A percentile compares a stretch with the other conserved stretches of the same genome.
Conservation (phyloP, 1,140 invertebrate species). For the Bactericera cockerelli region DNA sequence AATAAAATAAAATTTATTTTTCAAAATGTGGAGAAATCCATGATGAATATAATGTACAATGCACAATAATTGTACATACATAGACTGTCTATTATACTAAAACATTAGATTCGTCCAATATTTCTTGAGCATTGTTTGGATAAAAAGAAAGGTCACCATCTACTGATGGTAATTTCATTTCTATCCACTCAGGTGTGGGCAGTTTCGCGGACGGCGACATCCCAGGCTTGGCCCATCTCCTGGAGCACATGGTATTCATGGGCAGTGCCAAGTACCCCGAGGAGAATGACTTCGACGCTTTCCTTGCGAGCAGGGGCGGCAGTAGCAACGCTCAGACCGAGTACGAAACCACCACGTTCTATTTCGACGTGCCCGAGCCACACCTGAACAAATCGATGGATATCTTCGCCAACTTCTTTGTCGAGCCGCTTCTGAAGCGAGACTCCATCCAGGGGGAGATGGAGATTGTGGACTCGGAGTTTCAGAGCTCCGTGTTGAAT, state of each 20-base stretch:
- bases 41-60: no score
- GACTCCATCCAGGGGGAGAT: conserved; percentile 76
- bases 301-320: conserved; percentile 33
- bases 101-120: no score
- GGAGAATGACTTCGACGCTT: conserved; percentile 38
- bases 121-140: no score
- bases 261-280: conserved; percentile 39
- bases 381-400: conserved; percentile 56
- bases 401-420: conserved; percentile 82
- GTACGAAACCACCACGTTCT: conserved; percentile 68
- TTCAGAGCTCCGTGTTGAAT: conserved; percentile 49
- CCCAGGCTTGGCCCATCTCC: conserved; percentile 81
- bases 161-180: no score
- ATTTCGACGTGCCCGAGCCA: conserved; percentile 72
- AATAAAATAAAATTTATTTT: no score
- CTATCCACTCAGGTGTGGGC: conserved; percentile 29
- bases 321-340: conserved; percentile 42
- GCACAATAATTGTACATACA: no score
- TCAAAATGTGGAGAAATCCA: no score
- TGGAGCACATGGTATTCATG: conserved; percentile 89
- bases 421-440: conserved; percentile 67
- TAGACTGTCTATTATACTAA: no score
- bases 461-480: conserved; percentile 86
- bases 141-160: no score
- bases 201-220: conserved; percentile 41